A percentile compares a stretch with the other conserved stretches of the same genome.
Conservation (phyloP, 2,113 vertebrate genomes). For the Cranoglanis bouderius region DNA sequence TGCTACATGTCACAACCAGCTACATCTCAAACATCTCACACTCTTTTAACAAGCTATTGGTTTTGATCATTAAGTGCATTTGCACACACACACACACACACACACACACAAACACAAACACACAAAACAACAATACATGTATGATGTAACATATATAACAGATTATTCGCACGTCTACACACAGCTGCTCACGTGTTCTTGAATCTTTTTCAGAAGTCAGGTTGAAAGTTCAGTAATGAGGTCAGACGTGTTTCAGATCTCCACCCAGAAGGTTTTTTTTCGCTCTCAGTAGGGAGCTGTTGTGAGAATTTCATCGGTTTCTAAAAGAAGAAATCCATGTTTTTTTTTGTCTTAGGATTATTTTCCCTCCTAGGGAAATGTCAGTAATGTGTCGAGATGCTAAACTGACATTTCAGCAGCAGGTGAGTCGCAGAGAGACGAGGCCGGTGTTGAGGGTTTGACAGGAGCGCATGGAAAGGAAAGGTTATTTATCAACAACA, state of each 20-base stretch:
- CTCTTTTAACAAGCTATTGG: not conserved
- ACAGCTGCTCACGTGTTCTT: not conserved
- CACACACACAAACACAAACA: not conserved
- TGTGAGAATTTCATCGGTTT: conserved; percentile 19
- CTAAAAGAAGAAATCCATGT: conserved; percentile 10
- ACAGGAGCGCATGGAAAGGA: conserved; percentile 35
- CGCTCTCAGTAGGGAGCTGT: not conserved
- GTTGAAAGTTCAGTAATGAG: not conserved
- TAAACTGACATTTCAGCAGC: conserved; percentile 56
- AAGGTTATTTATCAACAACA: conserved; percentile 55
- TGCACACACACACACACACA: not conserved
- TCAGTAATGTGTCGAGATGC: conserved; percentile 48
- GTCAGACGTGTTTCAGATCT: not conserved
- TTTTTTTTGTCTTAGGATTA: not conserved
- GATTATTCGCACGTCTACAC: too few species aligned
- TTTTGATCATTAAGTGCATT: not conserved
- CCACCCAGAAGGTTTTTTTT: not conserved
- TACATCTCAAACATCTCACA: not conserved
- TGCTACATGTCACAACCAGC: not conserved
- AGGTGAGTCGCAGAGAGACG: conserved; percentile 15
- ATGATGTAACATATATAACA: too few species aligned
- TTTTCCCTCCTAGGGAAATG: conserved; percentile 39
- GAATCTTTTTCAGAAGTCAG: not conserved
- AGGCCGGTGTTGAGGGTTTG: conserved; percentile 3
- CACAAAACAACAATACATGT: not conserved